Conservation (phyloP, 2,113 vertebrate species). For the Zapus hudsonius region DNA sequence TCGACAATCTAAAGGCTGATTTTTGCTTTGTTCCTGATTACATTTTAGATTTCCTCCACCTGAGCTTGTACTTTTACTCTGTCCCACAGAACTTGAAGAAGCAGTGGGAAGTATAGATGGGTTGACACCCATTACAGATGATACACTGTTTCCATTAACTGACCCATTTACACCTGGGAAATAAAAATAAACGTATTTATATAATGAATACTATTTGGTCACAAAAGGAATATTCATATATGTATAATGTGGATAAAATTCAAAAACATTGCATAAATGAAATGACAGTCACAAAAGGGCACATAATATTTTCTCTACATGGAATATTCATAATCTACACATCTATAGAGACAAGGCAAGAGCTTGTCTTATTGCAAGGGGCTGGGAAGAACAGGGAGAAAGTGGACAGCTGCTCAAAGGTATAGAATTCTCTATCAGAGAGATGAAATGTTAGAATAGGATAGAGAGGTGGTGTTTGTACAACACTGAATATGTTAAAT, state of each 20-base stretch:
- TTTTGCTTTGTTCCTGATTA: constrained; percentile 86
- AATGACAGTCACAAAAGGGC: background rate
- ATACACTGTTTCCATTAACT: constrained; percentile 88
- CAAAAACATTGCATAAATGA: background rate
- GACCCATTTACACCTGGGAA: constrained; percentile 90
- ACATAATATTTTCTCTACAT: background rate
- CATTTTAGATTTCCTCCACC: constrained; percentile 87
- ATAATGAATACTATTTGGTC: background rate
- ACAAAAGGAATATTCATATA: constrained; percentile 2
- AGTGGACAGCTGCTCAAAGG: background rate
- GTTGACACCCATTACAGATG: constrained; percentile 86
- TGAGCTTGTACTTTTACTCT: constrained; percentile 84
- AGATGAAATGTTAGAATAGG: constrained; percentile 31
- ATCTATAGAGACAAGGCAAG: background rate
- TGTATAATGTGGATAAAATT: background rate
- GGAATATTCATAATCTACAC: background rate
- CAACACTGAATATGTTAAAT: background rate
- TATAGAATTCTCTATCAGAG: background rate
- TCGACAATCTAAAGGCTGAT: constrained; percentile 85
- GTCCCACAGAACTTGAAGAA: constrained; percentile 84
- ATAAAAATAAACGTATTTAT: constrained; percentile 65
- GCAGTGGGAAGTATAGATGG: constrained; percentile 87
- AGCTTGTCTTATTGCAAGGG: too few species aligned
- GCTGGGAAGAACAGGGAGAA: background rate
- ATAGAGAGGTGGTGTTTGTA: background rate